A percentile compares a stretch with the other conserved stretches of the same genome.
Conservation (phyloP, 2,113 vertebrate species). For the Neofelis nebulosa region DNA sequence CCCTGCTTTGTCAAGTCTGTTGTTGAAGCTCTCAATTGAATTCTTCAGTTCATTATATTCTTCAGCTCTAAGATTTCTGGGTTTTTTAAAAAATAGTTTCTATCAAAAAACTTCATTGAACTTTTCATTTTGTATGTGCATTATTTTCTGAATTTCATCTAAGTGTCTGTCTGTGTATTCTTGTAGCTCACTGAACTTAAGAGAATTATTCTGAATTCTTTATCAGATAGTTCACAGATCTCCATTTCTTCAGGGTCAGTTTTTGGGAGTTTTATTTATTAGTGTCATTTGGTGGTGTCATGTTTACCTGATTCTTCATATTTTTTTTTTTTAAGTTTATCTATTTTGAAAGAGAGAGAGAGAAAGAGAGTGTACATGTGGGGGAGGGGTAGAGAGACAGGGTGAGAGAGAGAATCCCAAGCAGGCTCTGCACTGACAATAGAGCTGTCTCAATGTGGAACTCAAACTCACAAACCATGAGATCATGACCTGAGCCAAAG, state of each 20-base stretch:
- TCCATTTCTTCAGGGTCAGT: neutral
- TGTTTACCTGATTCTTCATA: neutral
- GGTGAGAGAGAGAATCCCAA: no score
- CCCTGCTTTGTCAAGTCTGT: neutral
- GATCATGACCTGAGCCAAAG: no score
- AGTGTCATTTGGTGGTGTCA: neutral
- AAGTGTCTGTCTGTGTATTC: neutral
- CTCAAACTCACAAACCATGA: no score
- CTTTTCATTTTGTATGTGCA: neutral
- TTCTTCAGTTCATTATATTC: neutral
- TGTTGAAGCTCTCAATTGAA: neutral
- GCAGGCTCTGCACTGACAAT: no score
- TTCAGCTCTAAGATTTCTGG: neutral
- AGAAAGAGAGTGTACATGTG: no score
- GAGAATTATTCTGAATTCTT: slow-evolving; percentile 2
- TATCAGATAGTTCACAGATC: neutral
- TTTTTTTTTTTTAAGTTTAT: neutral
- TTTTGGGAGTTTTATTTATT: neutral
- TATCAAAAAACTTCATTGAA: neutral
- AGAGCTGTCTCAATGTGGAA: no score
- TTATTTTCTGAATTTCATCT: neutral
- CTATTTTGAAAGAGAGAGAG: no score
- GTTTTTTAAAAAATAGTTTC: neutral
- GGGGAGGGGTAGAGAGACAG: no score
- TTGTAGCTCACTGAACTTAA: neutral